Percentiles rank a stretch among this genome's conserved stretches.
Conservation (phyloP, 2,888 invertebrate species). For the Netelia fuscicornis region DNA sequence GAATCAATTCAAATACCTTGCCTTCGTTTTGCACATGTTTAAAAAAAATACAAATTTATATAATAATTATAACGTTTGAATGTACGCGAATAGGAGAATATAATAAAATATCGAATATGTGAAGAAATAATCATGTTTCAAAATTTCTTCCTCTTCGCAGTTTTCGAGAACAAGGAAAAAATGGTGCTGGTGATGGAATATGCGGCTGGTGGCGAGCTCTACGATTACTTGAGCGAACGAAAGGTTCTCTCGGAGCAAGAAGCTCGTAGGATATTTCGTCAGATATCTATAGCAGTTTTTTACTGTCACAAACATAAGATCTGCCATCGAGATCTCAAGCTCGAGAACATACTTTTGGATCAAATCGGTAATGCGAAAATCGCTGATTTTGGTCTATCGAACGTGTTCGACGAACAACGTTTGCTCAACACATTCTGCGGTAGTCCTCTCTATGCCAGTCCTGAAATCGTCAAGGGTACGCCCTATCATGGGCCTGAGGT, state of each 20-base stretch:
- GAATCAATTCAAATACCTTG: constrained; percentile 7
- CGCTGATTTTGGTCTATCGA: constrained; percentile 99
- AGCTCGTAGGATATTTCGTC: constrained; percentile 97
- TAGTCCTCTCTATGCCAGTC: constrained; percentile 98
- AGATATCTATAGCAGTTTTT: constrained; percentile 98
- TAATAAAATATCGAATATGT: too few relatives aligned
- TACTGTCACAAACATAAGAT: constrained; percentile 99
- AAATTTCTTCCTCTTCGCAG: constrained; percentile 86
- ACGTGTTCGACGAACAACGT: constrained; percentile 96
- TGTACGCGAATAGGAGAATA: too few relatives aligned
- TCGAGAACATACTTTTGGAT: constrained; percentile 97
- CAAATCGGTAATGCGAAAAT: constrained; percentile 98
- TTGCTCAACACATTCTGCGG: constrained; percentile 97
- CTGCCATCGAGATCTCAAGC: constrained; percentile 97
- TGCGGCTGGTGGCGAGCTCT: constrained; percentile 98
- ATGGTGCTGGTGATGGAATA: constrained; percentile 99
- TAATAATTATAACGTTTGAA: too few relatives aligned
- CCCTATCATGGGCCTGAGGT: constrained; percentile 99
- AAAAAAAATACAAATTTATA: neutral
- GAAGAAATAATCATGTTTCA: neutral
- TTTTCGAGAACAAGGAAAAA: constrained; percentile 99
- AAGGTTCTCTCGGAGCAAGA: constrained; percentile 96
- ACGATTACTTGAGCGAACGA: constrained; percentile 97
- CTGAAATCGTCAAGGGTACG: constrained; percentile 98
- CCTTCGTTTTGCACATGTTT: neutral